Evolutionary conservation across 2,113 vertebrate genomes (phyloP).

Genomic region (Vulpes lagopus): DNA sequence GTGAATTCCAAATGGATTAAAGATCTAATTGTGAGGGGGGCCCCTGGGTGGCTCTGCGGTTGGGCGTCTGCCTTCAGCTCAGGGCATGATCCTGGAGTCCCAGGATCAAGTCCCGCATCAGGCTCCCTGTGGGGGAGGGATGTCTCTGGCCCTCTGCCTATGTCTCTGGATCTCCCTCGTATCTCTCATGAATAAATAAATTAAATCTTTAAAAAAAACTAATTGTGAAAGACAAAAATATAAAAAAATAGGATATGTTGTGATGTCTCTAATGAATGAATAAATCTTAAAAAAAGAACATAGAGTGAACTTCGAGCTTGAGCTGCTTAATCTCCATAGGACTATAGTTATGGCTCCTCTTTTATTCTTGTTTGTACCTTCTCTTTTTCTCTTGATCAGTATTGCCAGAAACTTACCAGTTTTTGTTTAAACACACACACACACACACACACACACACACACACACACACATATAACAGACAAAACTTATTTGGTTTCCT

Average conservation of each 20-base stretch:
- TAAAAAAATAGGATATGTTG: too few species aligned
- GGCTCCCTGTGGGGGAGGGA: too few species aligned
- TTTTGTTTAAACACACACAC: background rate
- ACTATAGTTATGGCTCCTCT: background rate
- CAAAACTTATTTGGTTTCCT: background rate
- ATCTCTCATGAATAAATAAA: too few species aligned
- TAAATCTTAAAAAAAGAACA: too few species aligned
- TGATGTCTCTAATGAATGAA: too few species aligned
- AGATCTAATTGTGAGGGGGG: background rate
- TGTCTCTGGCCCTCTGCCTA: too few species aligned
- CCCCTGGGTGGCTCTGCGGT: background rate
- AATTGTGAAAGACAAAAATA: too few species aligned
- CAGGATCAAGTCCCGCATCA: too few species aligned
- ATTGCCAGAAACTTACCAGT: background rate
- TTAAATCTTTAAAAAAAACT: too few species aligned
- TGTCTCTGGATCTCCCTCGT: too few species aligned
- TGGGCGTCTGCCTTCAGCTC: background rate
- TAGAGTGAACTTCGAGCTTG: background rate
- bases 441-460: background rate
- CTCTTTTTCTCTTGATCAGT: background rate
- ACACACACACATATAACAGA: background rate
- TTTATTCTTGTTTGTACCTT: background rate
- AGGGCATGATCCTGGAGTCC: background rate
- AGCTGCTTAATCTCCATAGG: background rate
- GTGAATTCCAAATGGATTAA: background rate